Percentiles rank a stretch among this genome's conserved stretches.
These are phyloP conservation scores for Phylloscopus trochiloides DNA, from an alignment of 2,113 vertebrate genomes.

Conservation along the genomic window DNA sequence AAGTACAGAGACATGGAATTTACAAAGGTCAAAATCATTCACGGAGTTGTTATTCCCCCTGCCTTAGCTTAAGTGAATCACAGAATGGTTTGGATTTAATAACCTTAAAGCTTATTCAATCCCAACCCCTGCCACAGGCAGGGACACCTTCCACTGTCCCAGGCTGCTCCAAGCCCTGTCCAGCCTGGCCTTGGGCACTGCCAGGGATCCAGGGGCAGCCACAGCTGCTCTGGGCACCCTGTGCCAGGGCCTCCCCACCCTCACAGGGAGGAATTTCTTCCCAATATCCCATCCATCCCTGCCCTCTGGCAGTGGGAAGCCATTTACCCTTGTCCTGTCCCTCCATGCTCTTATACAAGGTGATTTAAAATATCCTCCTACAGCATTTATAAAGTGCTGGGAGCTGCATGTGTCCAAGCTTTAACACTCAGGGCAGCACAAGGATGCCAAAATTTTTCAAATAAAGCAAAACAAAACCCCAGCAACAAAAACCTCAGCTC, in stretches of 20 bases:
- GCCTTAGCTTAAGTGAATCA: background rate
- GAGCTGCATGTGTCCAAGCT: background rate
- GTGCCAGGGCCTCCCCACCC: background rate
- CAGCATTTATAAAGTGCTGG: background rate
- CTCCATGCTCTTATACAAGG: background rate
- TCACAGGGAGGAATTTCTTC: rapidly evolving
- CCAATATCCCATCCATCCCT: background rate
- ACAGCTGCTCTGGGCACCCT: background rate
- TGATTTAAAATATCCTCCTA: background rate
- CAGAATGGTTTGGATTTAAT: background rate
- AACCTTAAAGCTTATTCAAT: background rate
- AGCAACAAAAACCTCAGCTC: background rate
- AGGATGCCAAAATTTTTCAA: background rate
- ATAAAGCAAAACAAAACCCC: background rate
- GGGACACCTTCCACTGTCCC: background rate
- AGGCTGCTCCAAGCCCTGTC: rapidly evolving
- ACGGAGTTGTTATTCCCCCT: background rate
- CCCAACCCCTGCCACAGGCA: background rate
- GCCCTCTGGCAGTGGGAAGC: background rate
- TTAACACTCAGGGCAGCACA: background rate
- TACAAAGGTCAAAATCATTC: background rate
- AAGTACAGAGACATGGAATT: background rate
- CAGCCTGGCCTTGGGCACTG: rapidly evolving
- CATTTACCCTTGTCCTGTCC: background rate
- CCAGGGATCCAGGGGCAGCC: background rate